Evolutionary conservation across 2,113 vertebrate species (phyloP), one percentile per base, ranked within the genome.

Genomic region (Lagopus leucura): DNA sequence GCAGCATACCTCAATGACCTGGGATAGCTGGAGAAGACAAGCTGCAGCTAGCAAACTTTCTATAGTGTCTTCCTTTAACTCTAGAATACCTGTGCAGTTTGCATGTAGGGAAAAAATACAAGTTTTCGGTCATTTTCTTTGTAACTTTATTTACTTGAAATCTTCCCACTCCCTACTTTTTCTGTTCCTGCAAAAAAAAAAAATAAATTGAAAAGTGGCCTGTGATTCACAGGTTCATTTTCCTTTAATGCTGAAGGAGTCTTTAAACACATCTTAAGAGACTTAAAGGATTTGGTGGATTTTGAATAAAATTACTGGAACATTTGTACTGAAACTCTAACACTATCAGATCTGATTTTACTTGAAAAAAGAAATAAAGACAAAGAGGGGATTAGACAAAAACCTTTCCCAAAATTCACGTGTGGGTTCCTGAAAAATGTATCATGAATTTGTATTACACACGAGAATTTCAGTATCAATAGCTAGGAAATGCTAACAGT

Each of bases 1-100:
- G 94, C 99, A 99, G 98, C 99, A 99, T 22, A 99, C 99, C 80
- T 99, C 98, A 76, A 99, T 98, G 73, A 99, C 99, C 97, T 99
- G 99, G 67, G 99, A 98, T 52, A 99, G 98, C 97, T 99, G 99
- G 6, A 99, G 98, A 30, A 99, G 98, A 96, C 99, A 99, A 24
- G 99, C 99, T 58, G 99, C 98, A 58, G 99, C 98, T 97, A 99
- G 96, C 95, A 99, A 97, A 93, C 98, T 99, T 97, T 99, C 99
- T 82, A 99, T 99, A 12, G 99, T 99, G 94, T 99, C 99, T 96
- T 99, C 99, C 94, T 99, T 99, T 75, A 99, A 92, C 94, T 99
- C 98, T 34, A 99, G 98, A 96, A 99, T 97, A 93, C 99, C 99
- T 99, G 97, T 55, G 93, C 64, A 28, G 48, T 92, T 94, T 58